Evolutionary conservation across 2,113 vertebrate genomes (phyloP).

Genomic region (Macquaria ambigua): DNA sequence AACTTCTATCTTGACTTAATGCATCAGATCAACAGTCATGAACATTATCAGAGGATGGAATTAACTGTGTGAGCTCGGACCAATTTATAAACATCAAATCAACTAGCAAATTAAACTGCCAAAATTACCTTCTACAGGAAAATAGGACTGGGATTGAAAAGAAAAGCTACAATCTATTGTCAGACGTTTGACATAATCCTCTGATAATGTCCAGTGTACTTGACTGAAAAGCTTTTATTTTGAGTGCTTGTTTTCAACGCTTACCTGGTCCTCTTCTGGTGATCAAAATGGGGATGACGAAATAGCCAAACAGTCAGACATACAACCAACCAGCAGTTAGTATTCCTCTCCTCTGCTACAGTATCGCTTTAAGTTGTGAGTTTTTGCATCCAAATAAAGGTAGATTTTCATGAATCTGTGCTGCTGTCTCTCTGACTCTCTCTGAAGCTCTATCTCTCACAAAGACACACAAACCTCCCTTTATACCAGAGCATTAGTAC

Average conservation of each 20-base stretch:
- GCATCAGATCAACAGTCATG: slow-evolving; percentile 51
- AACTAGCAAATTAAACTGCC: slow-evolving; percentile 63
- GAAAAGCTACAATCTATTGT: slow-evolving; percentile 38
- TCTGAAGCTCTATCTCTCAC: too few relatives aligned
- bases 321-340: slow-evolving; percentile 80
- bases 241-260: slow-evolving; percentile 67
- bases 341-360: slow-evolving; percentile 79
- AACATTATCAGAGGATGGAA: slow-evolving; percentile 68
- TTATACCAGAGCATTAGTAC: not conserved
- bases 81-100: slow-evolving; percentile 48
- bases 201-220: slow-evolving; percentile 67
- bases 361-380: slow-evolving; percentile 83
- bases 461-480: not conserved
- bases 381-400: slow-evolving; percentile 86
- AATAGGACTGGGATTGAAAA: slow-evolving; percentile 15
- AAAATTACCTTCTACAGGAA: slow-evolving; percentile 45
- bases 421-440: slow-evolving; percentile 11
- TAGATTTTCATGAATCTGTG: slow-evolving; percentile 81
- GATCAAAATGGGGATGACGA: slow-evolving; percentile 57
- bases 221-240: slow-evolving; percentile 61
- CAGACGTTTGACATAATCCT: slow-evolving; percentile 43
- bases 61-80: slow-evolving; percentile 35
- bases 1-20: slow-evolving; percentile 56
- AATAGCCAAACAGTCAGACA: slow-evolving; percentile 62
- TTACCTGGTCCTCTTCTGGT: slow-evolving; percentile 60